These are phyloP conservation scores for Polymixis lichenea DNA, from an alignment of 2,888 invertebrate genomes.

Conservation along the genomic window DNA sequence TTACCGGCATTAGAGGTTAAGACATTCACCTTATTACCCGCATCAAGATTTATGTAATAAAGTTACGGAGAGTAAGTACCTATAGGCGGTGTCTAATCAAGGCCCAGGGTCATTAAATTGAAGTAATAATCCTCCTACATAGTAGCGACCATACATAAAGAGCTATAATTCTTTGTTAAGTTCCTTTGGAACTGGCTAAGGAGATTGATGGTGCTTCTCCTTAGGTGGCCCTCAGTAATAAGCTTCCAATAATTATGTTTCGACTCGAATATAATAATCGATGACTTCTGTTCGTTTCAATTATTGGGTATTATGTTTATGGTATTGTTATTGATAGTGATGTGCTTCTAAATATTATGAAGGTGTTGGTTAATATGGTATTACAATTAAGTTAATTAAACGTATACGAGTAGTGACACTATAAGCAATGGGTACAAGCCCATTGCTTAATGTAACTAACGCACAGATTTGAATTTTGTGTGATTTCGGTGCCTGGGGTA, in stretches of 20 bases:
- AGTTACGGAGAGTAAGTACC: conserved; percentile 76
- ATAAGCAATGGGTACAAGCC: too few relatives aligned
- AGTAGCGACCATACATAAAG: conserved; percentile 85
- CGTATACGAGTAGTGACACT: background rate
- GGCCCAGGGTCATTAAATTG: conserved; percentile 84
- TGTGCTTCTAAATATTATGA: conserved; percentile 36
- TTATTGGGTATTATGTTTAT: conserved; percentile 61
- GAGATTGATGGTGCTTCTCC: conserved; percentile 88
- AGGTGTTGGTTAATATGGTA: conserved; percentile 1
- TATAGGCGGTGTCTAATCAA: conserved; percentile 87
- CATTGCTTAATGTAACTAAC: too few relatives aligned
- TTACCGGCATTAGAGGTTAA: conserved; percentile 74
- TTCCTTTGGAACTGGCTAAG: conserved; percentile 83
- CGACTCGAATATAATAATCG: conserved; percentile 74
- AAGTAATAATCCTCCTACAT: conserved; percentile 88
- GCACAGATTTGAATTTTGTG: too few relatives aligned
- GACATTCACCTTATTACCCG: conserved; percentile 78
- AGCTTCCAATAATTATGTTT: conserved; percentile 81
- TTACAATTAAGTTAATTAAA: conserved; percentile 8
- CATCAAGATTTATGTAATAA: conserved; percentile 85
- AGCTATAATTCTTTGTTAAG: conserved; percentile 87
- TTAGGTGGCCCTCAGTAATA: conserved; percentile 87
- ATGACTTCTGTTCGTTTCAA: conserved; percentile 76
- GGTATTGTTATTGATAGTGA: conserved; percentile 30
- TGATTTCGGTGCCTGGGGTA: too few relatives aligned